Evolutionary conservation across 2,113 vertebrate species (phyloP).

Genomic region (Eurystomus gularis): DNA sequence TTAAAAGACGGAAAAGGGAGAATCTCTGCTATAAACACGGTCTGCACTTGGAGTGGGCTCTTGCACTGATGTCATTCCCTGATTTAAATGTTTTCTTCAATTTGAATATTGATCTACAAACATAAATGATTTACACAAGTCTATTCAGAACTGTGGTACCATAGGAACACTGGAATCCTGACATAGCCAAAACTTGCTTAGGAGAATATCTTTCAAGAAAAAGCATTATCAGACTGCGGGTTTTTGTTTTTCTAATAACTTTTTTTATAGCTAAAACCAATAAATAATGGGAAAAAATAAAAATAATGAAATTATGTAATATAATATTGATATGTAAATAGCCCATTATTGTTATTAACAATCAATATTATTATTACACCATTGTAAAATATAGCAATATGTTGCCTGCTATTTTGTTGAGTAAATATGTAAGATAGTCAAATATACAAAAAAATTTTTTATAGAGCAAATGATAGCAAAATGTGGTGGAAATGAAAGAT

Average conservation of each 20-base stretch:
- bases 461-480: background rate
- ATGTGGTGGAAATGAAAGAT: background rate
- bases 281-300: background rate
- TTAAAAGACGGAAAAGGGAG: background rate
- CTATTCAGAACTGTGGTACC: background rate
- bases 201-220: background rate
- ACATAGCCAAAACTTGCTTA: background rate
- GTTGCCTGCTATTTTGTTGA: background rate
- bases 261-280: background rate
- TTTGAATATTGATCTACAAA: background rate
- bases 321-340: background rate
- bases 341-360: background rate
- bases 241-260: background rate
- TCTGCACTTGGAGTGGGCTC: background rate
- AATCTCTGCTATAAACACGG: rapidly evolving
- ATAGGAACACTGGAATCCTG: background rate
- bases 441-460: background rate
- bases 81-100: rapidly evolving
- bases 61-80: background rate
- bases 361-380: background rate
- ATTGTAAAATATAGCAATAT: rapidly evolving
- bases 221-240: background rate
- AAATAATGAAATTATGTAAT: background rate
- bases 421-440: background rate
- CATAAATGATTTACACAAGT: background rate